Base-by-base conservation (phyloP, 2,888 invertebrate species). In the Gryllus longicercus region DNA sequence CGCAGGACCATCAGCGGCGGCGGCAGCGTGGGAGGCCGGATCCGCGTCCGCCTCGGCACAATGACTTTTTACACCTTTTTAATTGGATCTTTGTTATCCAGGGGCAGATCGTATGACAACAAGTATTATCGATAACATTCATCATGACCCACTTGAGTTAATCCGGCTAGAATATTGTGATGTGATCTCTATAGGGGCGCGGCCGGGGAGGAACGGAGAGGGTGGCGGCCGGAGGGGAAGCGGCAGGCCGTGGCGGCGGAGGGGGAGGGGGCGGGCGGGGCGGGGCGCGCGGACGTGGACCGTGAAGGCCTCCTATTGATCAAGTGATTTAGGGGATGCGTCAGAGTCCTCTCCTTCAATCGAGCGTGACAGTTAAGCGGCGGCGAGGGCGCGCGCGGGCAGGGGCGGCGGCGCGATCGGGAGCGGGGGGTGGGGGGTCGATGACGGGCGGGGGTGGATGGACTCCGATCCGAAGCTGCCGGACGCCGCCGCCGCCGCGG, bases 11-110 rank as follows among this genome's bases (percentile, higher is more conserved):
- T 38, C 38, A 38, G 16, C 63, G n/a, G 63, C 63, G 14, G 63
- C 63, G n/a, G 16, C 63, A n/a, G 63, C 63, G 63, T 63, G 63
- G 63, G 63, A 63, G 63, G 63, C 63, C 63, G 16, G 63, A 63
- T 11, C 63, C 63, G 63, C 63, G 63, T 63, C 63, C 16, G 16
- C n/a, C n/a, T 63, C 75, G 75, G 14, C 25, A 78, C 81, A 81
- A 80, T 81, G 79, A 79, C 81, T 79, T 81, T 78, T 81, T 75
- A 80, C 81, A 81, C 80, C 79, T 80, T 80, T 75, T 50, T 81
- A 81, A 81, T 81, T 81, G 80, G 76, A 51, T 74, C 81, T 79
- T 81, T 81, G 79, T 80, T 74, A 50, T 38, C 49, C 21, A 25
- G 77, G 50, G 49, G 50, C 50, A 49, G 77, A 77, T 77, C 77